Percentiles rank a stretch among this genome's conserved stretches.
phyloP scores from a whole-genome alignment of 2,888 invertebrate genomes.

The Sphinx pinastri region DNA sequence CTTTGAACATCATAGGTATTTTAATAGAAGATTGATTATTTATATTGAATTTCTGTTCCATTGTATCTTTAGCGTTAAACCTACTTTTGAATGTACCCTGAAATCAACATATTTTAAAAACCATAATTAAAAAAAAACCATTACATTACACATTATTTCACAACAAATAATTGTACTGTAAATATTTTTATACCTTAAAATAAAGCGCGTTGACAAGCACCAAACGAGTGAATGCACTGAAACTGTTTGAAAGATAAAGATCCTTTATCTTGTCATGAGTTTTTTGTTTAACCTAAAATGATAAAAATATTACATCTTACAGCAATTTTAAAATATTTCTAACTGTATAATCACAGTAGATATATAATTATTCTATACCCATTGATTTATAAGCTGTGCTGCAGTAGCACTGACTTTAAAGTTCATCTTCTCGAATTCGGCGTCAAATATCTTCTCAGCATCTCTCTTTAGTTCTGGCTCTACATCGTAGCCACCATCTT shows the following conservation, averaged over 20 bases:
- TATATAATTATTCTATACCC: conserved; percentile 80
- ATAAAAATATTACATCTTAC: conserved; percentile 27
- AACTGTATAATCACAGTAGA: not conserved
- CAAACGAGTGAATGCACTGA: conserved; percentile 81
- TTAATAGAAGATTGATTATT: conserved; percentile 79
- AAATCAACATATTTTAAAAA: not conserved
- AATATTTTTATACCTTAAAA: conserved; percentile 86
- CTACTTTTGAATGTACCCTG: conserved; percentile 87
- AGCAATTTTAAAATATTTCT: not conserved
- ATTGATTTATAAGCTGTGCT: conserved; percentile 88
- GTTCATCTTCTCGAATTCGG: conserved; percentile 85
- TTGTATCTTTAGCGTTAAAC: conserved; percentile 85
- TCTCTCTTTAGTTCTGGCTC: conserved; percentile 81
- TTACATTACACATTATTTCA: not conserved
- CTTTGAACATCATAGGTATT: conserved; percentile 89
- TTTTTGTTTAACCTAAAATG: conserved; percentile 83
- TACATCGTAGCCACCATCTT: conserved; percentile 80
- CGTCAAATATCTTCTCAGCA: conserved; percentile 85
- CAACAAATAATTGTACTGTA: not conserved
- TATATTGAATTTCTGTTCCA: conserved; percentile 85
- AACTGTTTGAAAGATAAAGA: conserved; percentile 85
- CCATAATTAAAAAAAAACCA: too few relatives aligned
- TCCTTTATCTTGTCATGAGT: conserved; percentile 93
- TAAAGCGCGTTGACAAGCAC: conserved; percentile 94
- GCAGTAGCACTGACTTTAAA: conserved; percentile 81